Percentiles rank a stretch among this genome's conserved stretches.
These are phyloP conservation scores for Microtus ochrogaster DNA, from an alignment of 2,113 vertebrate genomes.

Conservation along the genomic window DNA sequence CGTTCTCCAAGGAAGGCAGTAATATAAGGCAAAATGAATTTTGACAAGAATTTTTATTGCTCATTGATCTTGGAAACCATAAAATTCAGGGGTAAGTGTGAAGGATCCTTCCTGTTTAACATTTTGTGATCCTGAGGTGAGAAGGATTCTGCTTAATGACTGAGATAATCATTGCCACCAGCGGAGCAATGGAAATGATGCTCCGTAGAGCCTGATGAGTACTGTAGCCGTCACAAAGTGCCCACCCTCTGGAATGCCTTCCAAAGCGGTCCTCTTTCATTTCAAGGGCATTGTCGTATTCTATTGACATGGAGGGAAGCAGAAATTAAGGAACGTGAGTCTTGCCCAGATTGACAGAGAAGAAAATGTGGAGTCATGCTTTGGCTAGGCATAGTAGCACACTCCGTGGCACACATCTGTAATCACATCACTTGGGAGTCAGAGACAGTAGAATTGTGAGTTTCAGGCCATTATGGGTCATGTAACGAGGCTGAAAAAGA, in stretches of 20 bases:
- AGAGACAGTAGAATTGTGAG: neutral
- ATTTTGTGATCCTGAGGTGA: conserved; percentile 1
- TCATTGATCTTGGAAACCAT: neutral
- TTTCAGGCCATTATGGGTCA: neutral
- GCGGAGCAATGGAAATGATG: neutral
- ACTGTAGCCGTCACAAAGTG: neutral
- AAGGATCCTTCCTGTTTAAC: conserved; percentile 22
- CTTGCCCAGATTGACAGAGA: neutral
- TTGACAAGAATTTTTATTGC: neutral
- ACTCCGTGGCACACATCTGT: neutral
- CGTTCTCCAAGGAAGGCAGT: neutral
- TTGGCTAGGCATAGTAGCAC: neutral
- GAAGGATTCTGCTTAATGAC: neutral
- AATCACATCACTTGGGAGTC: neutral
- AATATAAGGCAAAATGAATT: neutral
- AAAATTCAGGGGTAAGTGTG: neutral
- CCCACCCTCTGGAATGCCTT: neutral
- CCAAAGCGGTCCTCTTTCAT: neutral
- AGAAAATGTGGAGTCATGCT: neutral
- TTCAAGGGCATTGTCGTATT: neutral
- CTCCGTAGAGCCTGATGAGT: neutral
- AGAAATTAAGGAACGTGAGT: neutral
- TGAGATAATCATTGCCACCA: neutral
- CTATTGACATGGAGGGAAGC: neutral
- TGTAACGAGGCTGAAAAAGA: neutral